phyloP scores from a whole-genome alignment of 2,797 vertebrate species.

The Ispidina picta region DNA sequence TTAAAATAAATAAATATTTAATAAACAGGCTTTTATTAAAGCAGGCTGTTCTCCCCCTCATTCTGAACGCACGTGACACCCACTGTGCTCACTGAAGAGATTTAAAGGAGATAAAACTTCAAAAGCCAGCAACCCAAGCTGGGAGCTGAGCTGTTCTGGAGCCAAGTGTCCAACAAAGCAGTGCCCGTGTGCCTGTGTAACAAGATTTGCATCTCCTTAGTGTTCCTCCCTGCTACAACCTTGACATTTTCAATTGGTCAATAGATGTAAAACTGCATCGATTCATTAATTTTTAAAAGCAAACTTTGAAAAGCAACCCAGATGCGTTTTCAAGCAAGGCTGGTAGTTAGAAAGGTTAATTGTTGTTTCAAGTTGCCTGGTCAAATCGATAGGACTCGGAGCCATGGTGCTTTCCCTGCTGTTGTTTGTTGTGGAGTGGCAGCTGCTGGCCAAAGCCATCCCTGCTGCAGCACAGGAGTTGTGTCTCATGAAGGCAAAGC shows the following conservation, averaged over 20 bases:
- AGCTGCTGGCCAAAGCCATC: background rate
- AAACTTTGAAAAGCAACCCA: background rate
- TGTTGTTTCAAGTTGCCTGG: background rate
- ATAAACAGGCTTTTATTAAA: no score
- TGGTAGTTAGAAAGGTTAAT: constrained; percentile 5
- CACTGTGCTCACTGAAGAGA: background rate
- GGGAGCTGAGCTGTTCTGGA: background rate
- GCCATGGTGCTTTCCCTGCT: background rate
- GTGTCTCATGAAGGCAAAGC: background rate
- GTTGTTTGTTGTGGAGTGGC: background rate
- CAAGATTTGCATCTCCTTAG: background rate
- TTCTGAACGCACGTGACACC: background rate
- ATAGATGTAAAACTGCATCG: background rate
- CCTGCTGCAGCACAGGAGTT: background rate
- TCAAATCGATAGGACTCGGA: background rate
- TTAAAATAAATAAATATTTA: no score
- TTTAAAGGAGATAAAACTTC: background rate
- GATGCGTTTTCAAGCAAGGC: background rate
- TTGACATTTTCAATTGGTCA: constrained; percentile 42
- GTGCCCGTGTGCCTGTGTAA: background rate
- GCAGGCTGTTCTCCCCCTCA: background rate
- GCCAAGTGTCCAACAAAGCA: background rate
- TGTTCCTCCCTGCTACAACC: background rate
- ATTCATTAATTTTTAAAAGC: background rate
- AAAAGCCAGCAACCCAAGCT: background rate